These are phyloP conservation scores for Luperina testacea DNA, from an alignment of 2,888 invertebrate species.

Conservation along the genomic window DNA sequence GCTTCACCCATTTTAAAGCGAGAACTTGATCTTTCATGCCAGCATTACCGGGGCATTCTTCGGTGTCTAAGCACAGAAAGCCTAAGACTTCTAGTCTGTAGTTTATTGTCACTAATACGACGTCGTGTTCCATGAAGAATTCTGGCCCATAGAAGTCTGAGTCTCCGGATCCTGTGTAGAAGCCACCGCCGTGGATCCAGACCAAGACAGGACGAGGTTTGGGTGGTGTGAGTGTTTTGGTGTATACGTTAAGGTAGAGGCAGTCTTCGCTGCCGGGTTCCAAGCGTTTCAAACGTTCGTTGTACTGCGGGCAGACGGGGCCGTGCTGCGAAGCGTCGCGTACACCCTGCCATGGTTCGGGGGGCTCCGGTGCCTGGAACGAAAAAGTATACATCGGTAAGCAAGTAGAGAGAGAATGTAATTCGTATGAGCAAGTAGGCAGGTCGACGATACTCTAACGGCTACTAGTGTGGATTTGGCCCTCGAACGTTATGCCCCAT, in stretches of 20 bases:
- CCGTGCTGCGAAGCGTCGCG: slow-evolving; percentile 83
- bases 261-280: slow-evolving; percentile 91
- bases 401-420: neutral
- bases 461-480: neutral
- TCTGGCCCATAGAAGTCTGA: slow-evolving; percentile 87
- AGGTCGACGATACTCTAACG: neutral
- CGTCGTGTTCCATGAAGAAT: slow-evolving; percentile 83
- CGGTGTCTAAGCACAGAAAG: slow-evolving; percentile 85
- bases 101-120: slow-evolving; percentile 86
- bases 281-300: slow-evolving; percentile 85
- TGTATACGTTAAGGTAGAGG: slow-evolving; percentile 92
- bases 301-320: slow-evolving; percentile 86
- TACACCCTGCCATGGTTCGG: slow-evolving; percentile 82
- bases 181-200: slow-evolving; percentile 89
- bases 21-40: slow-evolving; percentile 88
- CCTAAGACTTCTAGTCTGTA: slow-evolving; percentile 88
- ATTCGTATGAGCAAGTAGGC: slow-evolving; percentile 6
- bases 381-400: neutral
- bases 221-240: slow-evolving; percentile 74
- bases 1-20: slow-evolving; percentile 87
- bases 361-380: slow-evolving; percentile 83
- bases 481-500: neutral
- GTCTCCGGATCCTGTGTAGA: slow-evolving; percentile 88
- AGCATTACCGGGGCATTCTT: slow-evolving; percentile 87
- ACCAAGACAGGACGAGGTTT: slow-evolving; percentile 83